Base-by-base conservation (phyloP, 2,113 vertebrate species). In the Myanophis thanlyinensis region DNA sequence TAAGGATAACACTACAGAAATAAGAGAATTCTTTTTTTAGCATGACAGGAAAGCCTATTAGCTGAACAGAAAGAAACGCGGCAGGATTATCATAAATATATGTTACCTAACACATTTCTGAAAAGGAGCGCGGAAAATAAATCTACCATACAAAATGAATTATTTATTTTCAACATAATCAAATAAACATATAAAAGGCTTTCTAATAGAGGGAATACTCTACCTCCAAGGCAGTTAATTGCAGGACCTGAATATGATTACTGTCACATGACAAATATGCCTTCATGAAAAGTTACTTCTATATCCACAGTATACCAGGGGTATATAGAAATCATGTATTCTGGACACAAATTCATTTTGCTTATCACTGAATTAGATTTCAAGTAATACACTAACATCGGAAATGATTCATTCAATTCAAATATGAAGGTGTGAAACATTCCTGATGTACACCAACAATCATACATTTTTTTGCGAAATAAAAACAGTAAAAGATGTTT, bases 11-110 rank as follows among this genome's bases (percentile, higher is more conserved):
- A 73, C n/a, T 35, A 85, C 88, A 95, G 93, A 93, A 95, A 95
- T 94, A 96, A 96, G 97, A 97, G 97, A 98, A 97, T 2, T 85
- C 5, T 0, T 87, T 92, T 92, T 23, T 96, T 87, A 93, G 88
- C 90, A 93, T 94, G 95, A 96, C 93, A 92, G 35, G 62, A 90
- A 91, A 96, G 95, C 92, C 95, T 91, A 96, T 97, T 93, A 95
- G 86, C 94, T 94, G 89, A 94, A 52, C 35, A 89, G 93, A 92
- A 90, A 92, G 93, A 93, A 88, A 67, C 90, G 44, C 20, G 92
- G 73, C 0, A 88, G 86, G 56, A 25, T 92, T 89, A 18, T 49
- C 93, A 92, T 92, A 22, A 94, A 12, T 49, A 91, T 93, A 95
- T 94, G 73, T 52, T 73, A n/a, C 20, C 47, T 27, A 40, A 52